Conservation (phyloP, 2,113 vertebrate species). For the Oceanodroma tethys region DNA sequence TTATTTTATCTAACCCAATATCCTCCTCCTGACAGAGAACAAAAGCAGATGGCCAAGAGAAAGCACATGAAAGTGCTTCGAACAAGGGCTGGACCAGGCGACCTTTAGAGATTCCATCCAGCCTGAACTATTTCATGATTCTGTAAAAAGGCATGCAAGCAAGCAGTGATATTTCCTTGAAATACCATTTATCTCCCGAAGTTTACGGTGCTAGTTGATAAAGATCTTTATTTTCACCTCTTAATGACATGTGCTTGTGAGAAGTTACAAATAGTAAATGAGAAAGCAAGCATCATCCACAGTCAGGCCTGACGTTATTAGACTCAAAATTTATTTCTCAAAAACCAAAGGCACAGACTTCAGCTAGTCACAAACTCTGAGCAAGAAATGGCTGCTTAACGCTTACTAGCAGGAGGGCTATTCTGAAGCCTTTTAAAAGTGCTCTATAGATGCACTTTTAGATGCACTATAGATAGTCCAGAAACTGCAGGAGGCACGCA, state of each 20-base stretch:
- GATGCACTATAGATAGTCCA: no score
- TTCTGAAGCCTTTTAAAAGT: background rate
- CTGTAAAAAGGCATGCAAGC: background rate
- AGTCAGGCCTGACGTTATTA: background rate
- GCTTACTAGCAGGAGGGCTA: background rate
- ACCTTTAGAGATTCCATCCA: background rate
- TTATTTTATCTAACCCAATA: background rate
- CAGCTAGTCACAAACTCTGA: background rate
- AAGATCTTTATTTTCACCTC: background rate
- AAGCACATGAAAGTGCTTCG: background rate
- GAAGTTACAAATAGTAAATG: background rate
- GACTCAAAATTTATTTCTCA: background rate
- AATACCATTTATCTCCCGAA: background rate
- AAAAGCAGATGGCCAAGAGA: background rate
- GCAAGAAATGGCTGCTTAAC: background rate
- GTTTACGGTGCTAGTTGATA: background rate
- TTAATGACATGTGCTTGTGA: background rate
- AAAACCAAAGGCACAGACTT: background rate
- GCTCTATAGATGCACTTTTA: background rate
- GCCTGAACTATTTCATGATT: background rate
- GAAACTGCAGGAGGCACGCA: background rate
- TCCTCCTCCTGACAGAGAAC: background rate
- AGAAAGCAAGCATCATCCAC: background rate
- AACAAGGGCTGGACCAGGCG: background rate
- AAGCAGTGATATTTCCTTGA: background rate